Conservation (phyloP, 2,113 vertebrate genomes). For the Trochalopteron elliotii region DNA sequence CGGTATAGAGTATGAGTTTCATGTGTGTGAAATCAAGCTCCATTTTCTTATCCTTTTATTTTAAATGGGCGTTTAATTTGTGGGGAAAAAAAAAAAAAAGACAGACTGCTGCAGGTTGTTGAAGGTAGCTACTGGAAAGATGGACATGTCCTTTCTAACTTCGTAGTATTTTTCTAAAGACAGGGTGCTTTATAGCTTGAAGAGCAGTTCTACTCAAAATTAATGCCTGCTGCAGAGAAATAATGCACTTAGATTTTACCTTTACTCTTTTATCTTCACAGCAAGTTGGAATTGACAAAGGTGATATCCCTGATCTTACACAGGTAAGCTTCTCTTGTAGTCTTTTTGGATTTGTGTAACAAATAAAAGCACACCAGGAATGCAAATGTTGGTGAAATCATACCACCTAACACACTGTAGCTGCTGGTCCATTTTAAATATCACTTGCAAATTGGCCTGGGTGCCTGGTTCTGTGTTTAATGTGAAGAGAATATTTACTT, state of each 20-base stretch:
- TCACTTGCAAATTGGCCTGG: not conserved
- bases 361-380: not conserved
- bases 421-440: not conserved
- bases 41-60: not conserved
- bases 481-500: not conserved
- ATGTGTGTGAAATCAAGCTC: not conserved
- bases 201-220: not conserved
- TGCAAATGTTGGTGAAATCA: not conserved
- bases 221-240: not conserved
- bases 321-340: constrained; percentile 80
- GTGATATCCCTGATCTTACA: constrained; percentile 97
- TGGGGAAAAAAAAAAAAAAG: too few species aligned
- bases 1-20: not conserved
- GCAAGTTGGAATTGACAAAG: constrained; percentile 99
- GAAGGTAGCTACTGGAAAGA: not conserved
- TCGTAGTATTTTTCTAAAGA: not conserved
- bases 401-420: not conserved
- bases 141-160: not conserved
- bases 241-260: not conserved
- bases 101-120: not conserved
- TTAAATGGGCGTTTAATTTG: not conserved
- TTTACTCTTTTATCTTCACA: constrained; percentile 68
- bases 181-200: not conserved
- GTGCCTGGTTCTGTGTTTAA: not conserved
- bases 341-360: not conserved